A percentile compares a stretch with the other conserved stretches of the same genome.
Conservation (phyloP, 2,888 invertebrate species). For the Caenorhabditis virilis region DNA sequence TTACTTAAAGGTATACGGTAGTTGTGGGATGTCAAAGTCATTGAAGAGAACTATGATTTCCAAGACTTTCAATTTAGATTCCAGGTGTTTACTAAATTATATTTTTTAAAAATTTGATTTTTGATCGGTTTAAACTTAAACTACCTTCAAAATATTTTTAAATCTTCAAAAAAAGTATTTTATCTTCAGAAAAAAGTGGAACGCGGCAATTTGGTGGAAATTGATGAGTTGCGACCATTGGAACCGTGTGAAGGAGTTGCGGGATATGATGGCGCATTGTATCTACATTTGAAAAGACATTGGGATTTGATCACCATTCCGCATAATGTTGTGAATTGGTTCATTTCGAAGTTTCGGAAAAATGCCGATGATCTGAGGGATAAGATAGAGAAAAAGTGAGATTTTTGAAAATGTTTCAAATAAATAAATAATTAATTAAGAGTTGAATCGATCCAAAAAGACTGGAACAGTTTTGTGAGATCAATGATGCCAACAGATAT, state of each 20-base stretch:
- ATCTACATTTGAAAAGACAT: slow-evolving; percentile 58
- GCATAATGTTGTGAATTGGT: slow-evolving; percentile 47
- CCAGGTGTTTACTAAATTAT: no score
- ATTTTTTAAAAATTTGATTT: no score
- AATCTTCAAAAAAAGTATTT: no score
- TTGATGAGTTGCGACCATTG: slow-evolving; percentile 12
- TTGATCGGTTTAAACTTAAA: no score
- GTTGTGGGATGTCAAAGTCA: no score
- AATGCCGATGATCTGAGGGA: slow-evolving; percentile 16
- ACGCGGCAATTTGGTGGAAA: not conserved
- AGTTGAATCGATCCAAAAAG: slow-evolving; percentile 44
- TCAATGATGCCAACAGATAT: slow-evolving; percentile 51
- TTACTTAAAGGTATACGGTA: no score
- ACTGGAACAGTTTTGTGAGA: slow-evolving; percentile 55
- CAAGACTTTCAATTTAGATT: no score
- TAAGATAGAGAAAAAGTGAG: slow-evolving; percentile 23
- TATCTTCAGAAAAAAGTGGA: slow-evolving; percentile 9
- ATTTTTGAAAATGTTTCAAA: not conserved
- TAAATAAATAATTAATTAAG: slow-evolving; percentile 14
- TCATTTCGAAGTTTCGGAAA: slow-evolving; percentile 36
- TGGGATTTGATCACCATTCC: slow-evolving; percentile 59
- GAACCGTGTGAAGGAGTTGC: slow-evolving; percentile 38
- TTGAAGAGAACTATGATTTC: no score
- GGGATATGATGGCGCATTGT: slow-evolving; percentile 49
- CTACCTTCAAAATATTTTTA: no score